Conservation (phyloP, 1,140 invertebrate genomes). For the Drosophila orena region DNA sequence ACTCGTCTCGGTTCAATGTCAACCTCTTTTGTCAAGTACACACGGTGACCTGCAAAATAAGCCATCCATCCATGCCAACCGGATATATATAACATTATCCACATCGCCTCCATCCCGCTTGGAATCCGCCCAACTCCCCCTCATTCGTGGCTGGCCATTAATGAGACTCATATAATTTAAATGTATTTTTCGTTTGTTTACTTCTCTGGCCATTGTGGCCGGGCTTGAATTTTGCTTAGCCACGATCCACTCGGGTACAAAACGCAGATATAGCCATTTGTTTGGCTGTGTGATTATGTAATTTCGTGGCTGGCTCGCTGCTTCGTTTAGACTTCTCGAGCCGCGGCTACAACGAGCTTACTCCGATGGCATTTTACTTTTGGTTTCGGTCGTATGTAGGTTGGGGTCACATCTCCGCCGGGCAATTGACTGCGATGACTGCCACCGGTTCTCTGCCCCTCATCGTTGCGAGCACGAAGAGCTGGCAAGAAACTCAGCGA, state of each 20-base stretch:
- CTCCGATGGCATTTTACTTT: slow-evolving; percentile 80
- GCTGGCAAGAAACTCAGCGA: slow-evolving; percentile 9
- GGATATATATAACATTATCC: slow-evolving; percentile 52
- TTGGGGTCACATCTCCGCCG: slow-evolving; percentile 77
- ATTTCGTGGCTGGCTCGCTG: slow-evolving; percentile 43
- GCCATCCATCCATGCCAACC: slow-evolving; percentile 47
- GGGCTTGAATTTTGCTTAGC: slow-evolving; percentile 59
- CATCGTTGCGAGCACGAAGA: slow-evolving; percentile 49
- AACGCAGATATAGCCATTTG: slow-evolving; percentile 31
- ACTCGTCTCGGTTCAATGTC: slow-evolving; percentile 40
- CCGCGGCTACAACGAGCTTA: slow-evolving; percentile 35
- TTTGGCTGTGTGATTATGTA: slow-evolving; percentile 58
- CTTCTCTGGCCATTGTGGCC: slow-evolving; percentile 39
- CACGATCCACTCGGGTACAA: slow-evolving; percentile 17
- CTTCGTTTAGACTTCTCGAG: slow-evolving; percentile 54
- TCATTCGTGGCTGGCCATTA: slow-evolving; percentile 17
- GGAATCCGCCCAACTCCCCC: slow-evolving; percentile 16
- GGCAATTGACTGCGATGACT: slow-evolving; percentile 45
- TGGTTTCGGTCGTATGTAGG: slow-evolving; percentile 75
- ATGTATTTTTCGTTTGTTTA: slow-evolving; percentile 28
- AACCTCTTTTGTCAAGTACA: slow-evolving; percentile 53
- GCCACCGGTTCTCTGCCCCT: slow-evolving; percentile 45
- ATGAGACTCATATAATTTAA: slow-evolving; percentile 51
- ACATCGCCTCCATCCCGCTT: slow-evolving; percentile 12
- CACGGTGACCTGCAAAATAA: slow-evolving; percentile 51